Conservation (phyloP, 2,888 invertebrate genomes). For the Leptinotarsa haldemani region DNA sequence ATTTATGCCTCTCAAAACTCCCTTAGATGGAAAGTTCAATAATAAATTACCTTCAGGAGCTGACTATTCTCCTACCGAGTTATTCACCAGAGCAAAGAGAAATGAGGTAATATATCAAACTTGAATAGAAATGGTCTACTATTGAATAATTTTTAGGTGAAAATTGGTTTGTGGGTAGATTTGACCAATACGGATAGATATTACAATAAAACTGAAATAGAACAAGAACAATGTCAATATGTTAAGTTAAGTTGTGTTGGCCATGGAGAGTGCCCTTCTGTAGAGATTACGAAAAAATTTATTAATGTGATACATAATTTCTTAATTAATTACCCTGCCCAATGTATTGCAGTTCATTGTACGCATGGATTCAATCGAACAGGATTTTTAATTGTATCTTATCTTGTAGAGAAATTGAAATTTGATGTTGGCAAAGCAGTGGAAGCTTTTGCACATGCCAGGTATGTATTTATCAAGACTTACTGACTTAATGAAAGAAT, state of each 20-base stretch:
- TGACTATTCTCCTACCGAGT: slow-evolving; percentile 88
- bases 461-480: slow-evolving; percentile 63
- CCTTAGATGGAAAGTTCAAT: slow-evolving; percentile 84
- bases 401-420: slow-evolving; percentile 85
- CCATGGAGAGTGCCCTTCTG: slow-evolving; percentile 91
- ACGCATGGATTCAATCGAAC: slow-evolving; percentile 99
- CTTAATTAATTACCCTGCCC: slow-evolving; percentile 81
- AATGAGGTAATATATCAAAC: slow-evolving; percentile 72
- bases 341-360: slow-evolving; percentile 88
- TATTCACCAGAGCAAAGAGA: slow-evolving; percentile 82
- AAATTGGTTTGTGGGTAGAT: slow-evolving; percentile 95
- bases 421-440: slow-evolving; percentile 88
- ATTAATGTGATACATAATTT: slow-evolving; percentile 83
- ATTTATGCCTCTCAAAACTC: slow-evolving; percentile 96
- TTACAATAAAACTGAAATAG: slow-evolving; percentile 84
- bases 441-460: slow-evolving; percentile 77
- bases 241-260: slow-evolving; percentile 90
- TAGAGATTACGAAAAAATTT: slow-evolving; percentile 86
- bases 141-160: slow-evolving; percentile 70
- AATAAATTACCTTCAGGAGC: slow-evolving; percentile 84
- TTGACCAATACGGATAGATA: slow-evolving; percentile 95
- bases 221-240: slow-evolving; percentile 82
- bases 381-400: slow-evolving; percentile 93
- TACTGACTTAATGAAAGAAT: not conserved
- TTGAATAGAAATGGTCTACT: not conserved